Evolutionary conservation across 2,888 invertebrate species (phyloP), one percentile per base, ranked within the genome.

Genomic region (Chrysodeixis includens): DNA sequence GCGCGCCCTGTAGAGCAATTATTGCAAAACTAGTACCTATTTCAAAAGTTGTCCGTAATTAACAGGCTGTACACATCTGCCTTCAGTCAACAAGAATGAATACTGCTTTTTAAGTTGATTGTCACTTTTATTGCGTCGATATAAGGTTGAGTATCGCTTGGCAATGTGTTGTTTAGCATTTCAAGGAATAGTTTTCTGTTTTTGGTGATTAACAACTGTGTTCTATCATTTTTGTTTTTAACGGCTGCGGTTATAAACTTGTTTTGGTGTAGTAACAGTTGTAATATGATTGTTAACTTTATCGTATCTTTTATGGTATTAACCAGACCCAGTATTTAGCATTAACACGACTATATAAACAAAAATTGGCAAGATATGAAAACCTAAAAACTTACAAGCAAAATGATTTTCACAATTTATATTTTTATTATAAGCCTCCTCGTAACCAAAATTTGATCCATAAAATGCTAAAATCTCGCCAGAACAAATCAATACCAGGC

Each of bases 11-110:
- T 81, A 76, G 71, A 82, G 86, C 87, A 92, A 92, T 92, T 92
- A 92, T 90, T 88, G 86, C 84, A 79, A 83, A 89, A 90, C 91
- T 91, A 88, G 90, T 91, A 88, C 69, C 72, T 71, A 79, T 88
- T 90, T 86, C 83, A 86, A 86, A 90, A 89, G 88, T 88, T 83
- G 86, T 82, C 83, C 78, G 83, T 90, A 91, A 92, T 93, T 92
- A 92, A 89, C 91, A 87, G 89, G 90, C 89, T 90, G 86, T 83
- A 81, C 68, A 64, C 79, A 92, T 91, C 91, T 92, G 91, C 88
- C 74, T 60, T 71, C 62, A 78, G 62, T 71, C 61, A 73, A 77
- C 69, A 71, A 61, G 62, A 81, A 64, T 65, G 69, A 61, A 58
- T 51, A 49, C 26, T 53, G 32, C 58, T 49, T 26, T 12, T 1